Percentiles rank a stretch among this genome's conserved stretches.
phyloP scores from a whole-genome alignment of 2,888 invertebrate genomes.

The Eledona agricola region DNA sequence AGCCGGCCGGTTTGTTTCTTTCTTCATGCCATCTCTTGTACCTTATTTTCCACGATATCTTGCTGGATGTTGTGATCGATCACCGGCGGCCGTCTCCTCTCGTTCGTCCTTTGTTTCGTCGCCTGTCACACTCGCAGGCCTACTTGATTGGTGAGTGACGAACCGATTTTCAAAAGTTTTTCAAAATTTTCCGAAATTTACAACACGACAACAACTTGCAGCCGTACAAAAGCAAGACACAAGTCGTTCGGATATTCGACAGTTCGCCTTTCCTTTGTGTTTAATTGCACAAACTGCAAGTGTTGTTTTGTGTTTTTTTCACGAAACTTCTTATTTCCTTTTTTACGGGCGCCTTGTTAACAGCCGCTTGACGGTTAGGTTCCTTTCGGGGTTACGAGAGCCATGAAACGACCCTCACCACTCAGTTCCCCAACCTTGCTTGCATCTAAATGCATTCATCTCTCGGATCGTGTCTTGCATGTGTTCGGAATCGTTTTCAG shows the following conservation, averaged over 20 bases:
- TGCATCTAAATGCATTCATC: constrained; percentile 25
- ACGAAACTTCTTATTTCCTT: no score
- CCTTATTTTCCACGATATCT: constrained; percentile 28
- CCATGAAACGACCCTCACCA: constrained; percentile 16
- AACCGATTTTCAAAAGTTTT: no score
- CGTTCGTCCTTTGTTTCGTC: constrained; percentile 12
- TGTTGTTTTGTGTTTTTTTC: no score
- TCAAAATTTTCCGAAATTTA: no score
- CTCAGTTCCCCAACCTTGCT: constrained; percentile 1
- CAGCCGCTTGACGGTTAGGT: constrained; percentile 7
- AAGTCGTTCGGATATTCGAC: no score
- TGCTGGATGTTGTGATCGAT: constrained; percentile 20
- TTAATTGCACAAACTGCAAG: no score
- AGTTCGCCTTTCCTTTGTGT: no score
- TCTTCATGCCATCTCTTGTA: constrained; percentile 37
- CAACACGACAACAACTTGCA: no score
- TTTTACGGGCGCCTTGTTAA: no score
- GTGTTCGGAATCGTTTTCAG: constrained; percentile 12
- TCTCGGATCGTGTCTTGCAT: constrained; percentile 21
- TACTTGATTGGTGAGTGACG: constrained; percentile 15
- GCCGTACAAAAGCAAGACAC: no score
- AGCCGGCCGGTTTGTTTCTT: constrained; percentile 56
- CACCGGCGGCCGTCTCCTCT: constrained; percentile 9
- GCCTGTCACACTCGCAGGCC: constrained; percentile 2
- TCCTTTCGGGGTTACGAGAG: constrained; percentile 17